Evolutionary conservation across 1,140 invertebrate genomes (phyloP).

Genomic region (Lerema accius): DNA sequence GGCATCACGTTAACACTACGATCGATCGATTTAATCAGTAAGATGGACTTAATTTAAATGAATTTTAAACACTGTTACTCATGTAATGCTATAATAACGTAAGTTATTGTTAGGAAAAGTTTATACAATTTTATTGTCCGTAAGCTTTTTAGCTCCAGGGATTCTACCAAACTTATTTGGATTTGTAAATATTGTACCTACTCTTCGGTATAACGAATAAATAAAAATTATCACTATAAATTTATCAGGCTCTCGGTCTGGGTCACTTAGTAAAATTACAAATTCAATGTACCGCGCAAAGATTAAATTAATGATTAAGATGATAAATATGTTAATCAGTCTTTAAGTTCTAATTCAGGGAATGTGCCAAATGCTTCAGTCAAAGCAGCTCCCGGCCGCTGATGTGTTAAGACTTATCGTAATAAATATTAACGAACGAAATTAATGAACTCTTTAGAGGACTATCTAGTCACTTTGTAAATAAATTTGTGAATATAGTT

Average conservation of each 20-base stretch:
- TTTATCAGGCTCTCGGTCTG: constrained; percentile 36
- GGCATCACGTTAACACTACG: constrained; percentile 65
- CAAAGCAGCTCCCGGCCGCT: constrained; percentile 60
- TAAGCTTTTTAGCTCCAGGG: constrained; percentile 71
- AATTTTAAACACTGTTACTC: constrained; percentile 80
- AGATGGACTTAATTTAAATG: constrained; percentile 72
- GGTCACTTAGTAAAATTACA: constrained; percentile 49
- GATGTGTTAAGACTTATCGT: constrained; percentile 68
- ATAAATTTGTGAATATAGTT: constrained; percentile 81
- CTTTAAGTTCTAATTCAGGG: constrained; percentile 61
- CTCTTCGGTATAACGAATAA: constrained; percentile 47
- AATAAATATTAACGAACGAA: constrained; percentile 67
- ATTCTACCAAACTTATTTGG: constrained; percentile 49
- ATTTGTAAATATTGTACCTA: constrained; percentile 77
- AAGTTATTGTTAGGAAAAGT: constrained; percentile 76
- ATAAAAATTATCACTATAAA: constrained; percentile 43
- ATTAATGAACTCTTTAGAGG: constrained; percentile 69
- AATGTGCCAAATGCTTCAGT: constrained; percentile 77
- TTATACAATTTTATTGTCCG: constrained; percentile 68
- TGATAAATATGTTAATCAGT: constrained; percentile 38
- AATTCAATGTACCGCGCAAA: constrained; percentile 43
- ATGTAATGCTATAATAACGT: constrained; percentile 72
- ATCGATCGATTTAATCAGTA: constrained; percentile 65
- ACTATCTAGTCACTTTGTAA: constrained; percentile 80
- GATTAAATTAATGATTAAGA: constrained; percentile 32